Percentiles rank a stretch among this genome's conserved stretches.
phyloP scores from a whole-genome alignment of 2,113 vertebrate species.

The Strix aluco region DNA sequence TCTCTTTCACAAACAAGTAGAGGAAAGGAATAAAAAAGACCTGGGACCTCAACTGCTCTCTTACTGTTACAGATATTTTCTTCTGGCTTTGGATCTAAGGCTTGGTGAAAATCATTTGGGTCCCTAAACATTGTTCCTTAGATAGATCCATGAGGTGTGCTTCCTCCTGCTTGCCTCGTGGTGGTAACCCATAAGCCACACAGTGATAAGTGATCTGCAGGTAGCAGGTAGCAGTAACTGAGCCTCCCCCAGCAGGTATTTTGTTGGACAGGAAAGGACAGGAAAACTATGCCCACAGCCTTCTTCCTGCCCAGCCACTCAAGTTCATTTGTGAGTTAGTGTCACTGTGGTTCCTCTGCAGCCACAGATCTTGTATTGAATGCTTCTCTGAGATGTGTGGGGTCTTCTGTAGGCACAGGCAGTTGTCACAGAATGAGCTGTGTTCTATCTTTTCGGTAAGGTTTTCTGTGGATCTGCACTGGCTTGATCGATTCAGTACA shows the following conservation, averaged over 20 bases:
- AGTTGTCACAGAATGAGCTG: background rate
- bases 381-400: background rate
- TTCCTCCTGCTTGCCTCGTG: background rate
- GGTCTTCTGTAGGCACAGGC: background rate
- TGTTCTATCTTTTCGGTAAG: background rate
- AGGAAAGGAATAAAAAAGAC: background rate
- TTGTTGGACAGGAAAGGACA: background rate
- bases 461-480: background rate
- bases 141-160: background rate
- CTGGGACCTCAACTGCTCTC: background rate
- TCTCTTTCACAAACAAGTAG: background rate
- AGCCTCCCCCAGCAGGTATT: background rate
- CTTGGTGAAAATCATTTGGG: background rate
- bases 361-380: background rate
- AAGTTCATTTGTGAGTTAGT: background rate
- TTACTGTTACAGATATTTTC: background rate
- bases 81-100: background rate
- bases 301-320: background rate
- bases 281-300: background rate
- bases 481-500: fast-evolving
- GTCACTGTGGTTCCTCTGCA: background rate
- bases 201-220: background rate
- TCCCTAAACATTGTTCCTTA: background rate
- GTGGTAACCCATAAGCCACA: background rate
- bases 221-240: background rate